Evolutionary conservation across 2,888 invertebrate genomes (phyloP), one percentile per base, ranked within the genome.

Genomic region (Uloborus plumipes): DNA sequence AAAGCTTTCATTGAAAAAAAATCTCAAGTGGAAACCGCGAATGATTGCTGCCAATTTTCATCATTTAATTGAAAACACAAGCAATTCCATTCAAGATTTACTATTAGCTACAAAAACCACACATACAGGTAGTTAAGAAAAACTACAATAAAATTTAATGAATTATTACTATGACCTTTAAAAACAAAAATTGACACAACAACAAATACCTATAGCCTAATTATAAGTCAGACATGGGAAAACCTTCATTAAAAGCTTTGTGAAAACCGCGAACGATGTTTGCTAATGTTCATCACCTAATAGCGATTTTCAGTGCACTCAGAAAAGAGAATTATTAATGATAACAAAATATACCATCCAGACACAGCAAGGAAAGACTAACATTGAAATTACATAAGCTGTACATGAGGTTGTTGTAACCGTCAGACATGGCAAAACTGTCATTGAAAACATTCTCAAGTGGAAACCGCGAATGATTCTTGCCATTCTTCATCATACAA

Each of bases 11-110:
- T 62, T 62, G 62, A n/a, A 62, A 62, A 39, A 1, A 1, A 16
- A 39, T 62, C 62, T 62, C 62, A 62, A 62, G 62, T 62, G 62
- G 62, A 62, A 62, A 62, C 62, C 62, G 62, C 62, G 62, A 62
- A 62, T 62, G 62, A 62, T 62, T 39, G 0, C 2, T n/a, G 14
- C 31, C 11, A 9, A 7, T 1, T 62, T 7, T 62, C 62, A 62
- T 62, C 62, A 62, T 39, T 7, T 11, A 39, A 39, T 11, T 39
- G 39, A 4, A 39, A 39, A 39, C 39, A 39, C 13, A 22, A n/a
- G 18, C 22, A 22, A 59, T 22, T 22, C 0, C 62, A 15, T 4
- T 9, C 3, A 39, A 39, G 39, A 7, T 6, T 39, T 7, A 39
- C 39, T 39, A 39, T 9, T 39, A 39, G 9, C 39, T 6, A 39